Conservation (phyloP, 2,113 vertebrate genomes). For the Scatophagus argus region DNA sequence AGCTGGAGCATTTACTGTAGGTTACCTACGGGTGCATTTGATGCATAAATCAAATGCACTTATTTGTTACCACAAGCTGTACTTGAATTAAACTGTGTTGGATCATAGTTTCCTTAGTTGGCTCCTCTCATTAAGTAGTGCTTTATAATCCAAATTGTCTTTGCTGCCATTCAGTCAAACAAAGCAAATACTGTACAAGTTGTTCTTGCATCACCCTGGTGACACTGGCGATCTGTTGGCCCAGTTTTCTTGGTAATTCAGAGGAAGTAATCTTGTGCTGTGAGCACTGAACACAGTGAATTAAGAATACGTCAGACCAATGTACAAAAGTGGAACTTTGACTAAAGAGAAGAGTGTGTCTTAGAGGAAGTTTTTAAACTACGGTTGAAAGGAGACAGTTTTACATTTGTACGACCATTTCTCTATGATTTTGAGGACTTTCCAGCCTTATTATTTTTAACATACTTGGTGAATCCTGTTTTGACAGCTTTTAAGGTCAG, state of each 20-base stretch:
- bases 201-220: neutral
- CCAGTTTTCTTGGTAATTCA: too few relatives aligned
- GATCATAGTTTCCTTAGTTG: neutral
- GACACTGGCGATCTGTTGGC: too few relatives aligned
- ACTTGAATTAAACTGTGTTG: neutral
- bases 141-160: neutral
- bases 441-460: conserved; percentile 34
- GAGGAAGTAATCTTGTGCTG: neutral
- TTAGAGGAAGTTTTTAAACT: neutral
- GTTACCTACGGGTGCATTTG: neutral
- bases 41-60: neutral
- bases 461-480: conserved; percentile 41
- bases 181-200: too few relatives aligned
- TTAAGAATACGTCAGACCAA: neutral
- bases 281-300: neutral
- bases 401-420: neutral
- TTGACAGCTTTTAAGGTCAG: conserved; percentile 55
- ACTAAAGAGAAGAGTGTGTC: conserved; percentile 2
- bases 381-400: neutral
- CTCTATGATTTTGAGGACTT: neutral
- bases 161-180: neutral
- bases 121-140: neutral
- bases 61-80: conserved; percentile 4
- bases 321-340: neutral
- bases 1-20: conserved; percentile 9